Evolutionary conservation across 2,888 invertebrate species (phyloP), one percentile per base, ranked within the genome.

Genomic region (Thecocarcelia acutangulata): DNA sequence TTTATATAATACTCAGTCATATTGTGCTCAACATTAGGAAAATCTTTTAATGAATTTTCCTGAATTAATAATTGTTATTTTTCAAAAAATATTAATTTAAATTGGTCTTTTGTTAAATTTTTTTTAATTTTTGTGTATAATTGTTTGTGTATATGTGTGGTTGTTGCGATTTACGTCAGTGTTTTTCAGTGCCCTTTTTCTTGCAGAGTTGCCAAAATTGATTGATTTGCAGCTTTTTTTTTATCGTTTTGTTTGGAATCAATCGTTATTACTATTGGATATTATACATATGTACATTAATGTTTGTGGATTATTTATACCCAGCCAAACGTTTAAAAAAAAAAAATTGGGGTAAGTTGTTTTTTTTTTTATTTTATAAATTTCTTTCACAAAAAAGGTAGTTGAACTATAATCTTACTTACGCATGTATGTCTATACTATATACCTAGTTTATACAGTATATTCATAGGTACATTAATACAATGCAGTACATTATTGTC

Each of bases 201-300:
- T 56, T 63, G 15, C 64, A 76, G 69, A 70, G 70, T 76, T 80
- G 76, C 80, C 58, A 70, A 80, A 69, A 72, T 70, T 75, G 64
- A 63, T 63, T 50, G 70, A 70, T 63, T 69, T 73, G 33, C 33
- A n/a, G 21, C 37, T 42, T 48, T 50, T 21, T 56, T 15, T 33
- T 40, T 74, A 74, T 48, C 48, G 64, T 64, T 56, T 68, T 21
- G 17, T 68, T 59, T 46, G 44, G 17, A 61, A 37, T 46, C 48
- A 19, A 59, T 75, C 13, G 48, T 40, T 42, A 40, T 64, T 64
- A 48, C 48, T 50, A 48, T 58, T 74, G 40, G 66, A 58, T 58
- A 66, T 63, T 46, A 63, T 15, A 52, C 12, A 13, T 37, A 33
- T 9, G 8, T 19, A 52, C 28, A 21, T 58, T 76, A 44, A 52